phyloP scores from a whole-genome alignment of 2,888 invertebrate species.

The Coleophora flavipennella region DNA sequence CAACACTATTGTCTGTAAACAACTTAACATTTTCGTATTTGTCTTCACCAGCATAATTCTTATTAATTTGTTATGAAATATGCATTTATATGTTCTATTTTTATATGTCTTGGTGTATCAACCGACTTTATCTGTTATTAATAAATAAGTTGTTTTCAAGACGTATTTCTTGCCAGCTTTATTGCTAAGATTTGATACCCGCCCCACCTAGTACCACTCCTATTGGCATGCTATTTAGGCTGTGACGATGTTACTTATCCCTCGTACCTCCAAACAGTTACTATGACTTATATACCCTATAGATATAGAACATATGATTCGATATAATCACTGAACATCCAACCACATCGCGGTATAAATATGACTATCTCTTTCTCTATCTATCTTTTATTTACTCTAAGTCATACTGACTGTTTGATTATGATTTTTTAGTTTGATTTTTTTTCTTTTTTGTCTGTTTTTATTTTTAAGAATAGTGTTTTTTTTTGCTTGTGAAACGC shows the following conservation, averaged over 20 bases:
- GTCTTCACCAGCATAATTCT: too few relatives aligned
- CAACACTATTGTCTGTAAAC: too few relatives aligned
- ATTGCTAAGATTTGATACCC: slow-evolving; percentile 2
- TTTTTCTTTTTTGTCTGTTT: slow-evolving; percentile 33
- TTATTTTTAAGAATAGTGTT: slow-evolving; percentile 53
- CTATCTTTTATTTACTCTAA: slow-evolving; percentile 63
- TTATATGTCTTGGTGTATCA: too few relatives aligned
- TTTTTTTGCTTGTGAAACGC: slow-evolving; percentile 67
- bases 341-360: slow-evolving; percentile 64
- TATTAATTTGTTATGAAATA: too few relatives aligned
- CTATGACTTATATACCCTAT: slow-evolving; percentile 48
- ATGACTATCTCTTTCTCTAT: slow-evolving; percentile 60
- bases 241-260: slow-evolving; percentile 69
- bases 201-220: slow-evolving; percentile 37
- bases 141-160: slow-evolving; percentile 1
- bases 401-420: slow-evolving; percentile 74
- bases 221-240: slow-evolving; percentile 67
- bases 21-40: too few relatives aligned
- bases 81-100: too few relatives aligned
- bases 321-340: slow-evolving; percentile 41
- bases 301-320: slow-evolving; percentile 20
- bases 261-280: slow-evolving; percentile 65
- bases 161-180: background rate
- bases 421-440: slow-evolving; percentile 26
- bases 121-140: background rate